These are phyloP conservation scores for Balaenoptera acutorostrata DNA, from an alignment of 2,113 vertebrate species.

Conservation along the genomic window DNA sequence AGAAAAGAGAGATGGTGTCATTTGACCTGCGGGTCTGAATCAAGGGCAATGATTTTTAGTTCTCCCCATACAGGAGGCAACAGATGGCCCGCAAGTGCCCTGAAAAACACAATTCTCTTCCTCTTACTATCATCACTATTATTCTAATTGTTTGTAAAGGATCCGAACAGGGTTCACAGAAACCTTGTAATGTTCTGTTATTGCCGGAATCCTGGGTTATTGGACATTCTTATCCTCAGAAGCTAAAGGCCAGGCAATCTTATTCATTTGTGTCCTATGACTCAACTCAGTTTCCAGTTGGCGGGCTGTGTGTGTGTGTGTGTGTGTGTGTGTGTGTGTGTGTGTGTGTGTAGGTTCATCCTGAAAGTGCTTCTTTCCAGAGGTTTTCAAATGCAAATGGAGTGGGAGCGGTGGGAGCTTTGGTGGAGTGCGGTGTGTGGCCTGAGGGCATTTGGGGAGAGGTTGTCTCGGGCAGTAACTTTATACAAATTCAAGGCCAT, in stretches of 20 bases:
- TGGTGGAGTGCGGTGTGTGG: background rate
- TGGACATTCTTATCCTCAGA: background rate
- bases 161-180: background rate
- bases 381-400: slow-evolving; percentile 37
- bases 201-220: background rate
- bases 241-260: background rate
- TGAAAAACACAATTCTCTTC: background rate
- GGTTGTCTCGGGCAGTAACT: background rate
- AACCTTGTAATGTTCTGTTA: background rate
- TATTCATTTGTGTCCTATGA: slow-evolving; percentile 1
- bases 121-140: background rate
- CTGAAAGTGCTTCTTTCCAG: slow-evolving; percentile 11
- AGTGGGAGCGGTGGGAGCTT: background rate
- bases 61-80: background rate
- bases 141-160: background rate
- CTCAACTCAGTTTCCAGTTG: slow-evolving; percentile 10
- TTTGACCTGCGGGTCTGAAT: background rate
- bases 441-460: background rate
- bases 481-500: slow-evolving; percentile 16
- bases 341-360: background rate
- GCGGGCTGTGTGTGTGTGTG: background rate
- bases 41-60: background rate
- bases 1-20: background rate
- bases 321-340: background rate
- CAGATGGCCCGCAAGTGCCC: background rate